phyloP scores from a whole-genome alignment of 2,797 vertebrate genomes.

The Ctenosaura bakeri region DNA sequence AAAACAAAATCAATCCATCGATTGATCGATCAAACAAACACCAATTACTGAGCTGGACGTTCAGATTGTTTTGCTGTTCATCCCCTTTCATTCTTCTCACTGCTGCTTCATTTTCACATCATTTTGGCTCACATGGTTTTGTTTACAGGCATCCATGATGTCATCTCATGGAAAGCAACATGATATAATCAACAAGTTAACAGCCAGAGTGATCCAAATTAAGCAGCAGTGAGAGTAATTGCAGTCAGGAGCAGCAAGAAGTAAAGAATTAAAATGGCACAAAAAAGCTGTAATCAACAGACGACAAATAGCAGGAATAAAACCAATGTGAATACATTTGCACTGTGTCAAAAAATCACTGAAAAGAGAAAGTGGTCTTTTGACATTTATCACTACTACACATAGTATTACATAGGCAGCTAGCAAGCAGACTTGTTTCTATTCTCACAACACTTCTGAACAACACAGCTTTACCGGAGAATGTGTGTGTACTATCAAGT shows the following conservation, averaged over 20 bases:
- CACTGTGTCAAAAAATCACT: not conserved
- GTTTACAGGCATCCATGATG: not conserved
- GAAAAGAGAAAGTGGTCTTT: not conserved
- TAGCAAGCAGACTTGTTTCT: not conserved
- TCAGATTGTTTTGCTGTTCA: not conserved
- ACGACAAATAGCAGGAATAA: not conserved
- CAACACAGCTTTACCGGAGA: not conserved
- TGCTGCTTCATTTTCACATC: not conserved
- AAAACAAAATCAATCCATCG: too few relatives aligned
- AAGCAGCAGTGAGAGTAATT: not conserved
- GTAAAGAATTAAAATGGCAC: not conserved
- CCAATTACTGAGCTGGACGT: not conserved
- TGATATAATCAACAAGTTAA: not conserved
- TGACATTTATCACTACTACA: not conserved
- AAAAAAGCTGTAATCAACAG: not conserved
- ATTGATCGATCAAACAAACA: too few relatives aligned
- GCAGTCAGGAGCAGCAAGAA: too few relatives aligned
- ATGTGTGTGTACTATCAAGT: too few relatives aligned
- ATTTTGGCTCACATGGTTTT: not conserved
- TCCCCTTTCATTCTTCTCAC: not conserved
- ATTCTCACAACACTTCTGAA: not conserved
- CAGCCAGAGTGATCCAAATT: not conserved
- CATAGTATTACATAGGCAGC: not conserved
- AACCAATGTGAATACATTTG: not conserved
- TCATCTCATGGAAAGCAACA: not conserved